Evolutionary conservation across 2,113 vertebrate genomes (phyloP).

Genomic region (Illadopsis cleaveri): DNA sequence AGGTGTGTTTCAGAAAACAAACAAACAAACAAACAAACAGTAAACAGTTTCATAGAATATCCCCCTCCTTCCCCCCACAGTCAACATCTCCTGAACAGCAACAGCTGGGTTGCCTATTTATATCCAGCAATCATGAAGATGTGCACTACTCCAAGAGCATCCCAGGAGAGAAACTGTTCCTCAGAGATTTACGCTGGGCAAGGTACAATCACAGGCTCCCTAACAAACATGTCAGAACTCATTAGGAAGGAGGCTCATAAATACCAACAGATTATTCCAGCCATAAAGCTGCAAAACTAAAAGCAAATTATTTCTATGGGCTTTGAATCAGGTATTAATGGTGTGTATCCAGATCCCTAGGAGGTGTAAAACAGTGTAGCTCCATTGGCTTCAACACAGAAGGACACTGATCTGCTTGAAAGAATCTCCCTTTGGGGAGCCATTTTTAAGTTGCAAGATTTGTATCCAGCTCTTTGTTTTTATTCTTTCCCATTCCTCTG

Average conservation of each 20-base stretch:
- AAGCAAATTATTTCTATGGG: slow-evolving; percentile 3
- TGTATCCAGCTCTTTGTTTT: slow-evolving; percentile 16
- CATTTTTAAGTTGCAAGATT: not conserved
- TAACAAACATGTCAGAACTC: not conserved
- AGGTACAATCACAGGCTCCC: not conserved
- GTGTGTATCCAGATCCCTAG: slow-evolving; percentile 25
- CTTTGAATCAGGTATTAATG: slow-evolving; percentile 34
- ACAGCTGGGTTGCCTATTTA: not conserved
- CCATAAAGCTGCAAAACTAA: not conserved
- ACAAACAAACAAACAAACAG: not conserved
- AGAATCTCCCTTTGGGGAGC: slow-evolving; percentile 6
- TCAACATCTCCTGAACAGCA: not conserved
- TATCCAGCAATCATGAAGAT: not conserved
- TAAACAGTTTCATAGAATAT: not conserved
- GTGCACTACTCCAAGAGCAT: not conserved
- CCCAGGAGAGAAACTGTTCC: not conserved
- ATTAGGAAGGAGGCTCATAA: slow-evolving; percentile 22
- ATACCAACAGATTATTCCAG: slow-evolving; percentile 17
- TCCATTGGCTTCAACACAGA: not conserved
- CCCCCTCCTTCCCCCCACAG: not conserved
- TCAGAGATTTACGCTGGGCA: not conserved
- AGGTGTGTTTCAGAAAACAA: not conserved
- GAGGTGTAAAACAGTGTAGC: slow-evolving; percentile 1
- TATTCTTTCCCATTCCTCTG: not conserved
- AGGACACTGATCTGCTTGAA: slow-evolving; percentile 23